Evolutionary conservation across 2,888 invertebrate genomes (phyloP), one percentile per base, ranked within the genome.

Genomic region (Scaptomyza tumidula): DNA sequence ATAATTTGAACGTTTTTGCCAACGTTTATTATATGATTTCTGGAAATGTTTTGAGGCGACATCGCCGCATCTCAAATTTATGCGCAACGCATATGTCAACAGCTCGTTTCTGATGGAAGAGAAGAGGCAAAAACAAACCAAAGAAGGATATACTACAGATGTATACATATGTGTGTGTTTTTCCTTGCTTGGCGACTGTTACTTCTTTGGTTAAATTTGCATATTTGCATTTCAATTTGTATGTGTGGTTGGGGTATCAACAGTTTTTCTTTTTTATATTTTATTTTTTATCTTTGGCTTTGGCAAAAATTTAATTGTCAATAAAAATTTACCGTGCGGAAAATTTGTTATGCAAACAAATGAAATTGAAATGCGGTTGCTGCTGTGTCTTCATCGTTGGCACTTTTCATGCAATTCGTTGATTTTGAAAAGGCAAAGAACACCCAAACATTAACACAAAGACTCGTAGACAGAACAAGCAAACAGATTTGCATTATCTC

Each of bases 261-360:
- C 49, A 60, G 13, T 14, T 58, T 55, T 1, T 10, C 10, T 57
- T 57, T 57, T 74, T 75, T 69, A 55, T 49, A 48, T 35, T 65
- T 49, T 50, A 41, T 52, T 64, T 54, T 55, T 48, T 64, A 16
- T 54, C 49, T 75, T 73, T 63, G 60, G 56, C 57, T 78, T 70
- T 54, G 66, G 58, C 61, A 63, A 76, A 70, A 74, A 88, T 86
- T 86, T 89, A 89, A 89, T 89, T 89, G 90, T 88, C 90, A 90
- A 90, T 90, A 90, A 90, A 90, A 90, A 84, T 90, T 88, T 87
- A 90, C 90, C 81, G 89, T 84, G 90, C 89, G 90, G 90, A 90
- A 90, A 90, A 90, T 90, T 90, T 90, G 90, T 90, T 90, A 84
- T 86, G 85, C 90, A 90, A 90, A 90, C 90, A 90, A 84, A 86